Conservation (phyloP, 1,140 invertebrate genomes). For the Philotrypesis tridentata region DNA sequence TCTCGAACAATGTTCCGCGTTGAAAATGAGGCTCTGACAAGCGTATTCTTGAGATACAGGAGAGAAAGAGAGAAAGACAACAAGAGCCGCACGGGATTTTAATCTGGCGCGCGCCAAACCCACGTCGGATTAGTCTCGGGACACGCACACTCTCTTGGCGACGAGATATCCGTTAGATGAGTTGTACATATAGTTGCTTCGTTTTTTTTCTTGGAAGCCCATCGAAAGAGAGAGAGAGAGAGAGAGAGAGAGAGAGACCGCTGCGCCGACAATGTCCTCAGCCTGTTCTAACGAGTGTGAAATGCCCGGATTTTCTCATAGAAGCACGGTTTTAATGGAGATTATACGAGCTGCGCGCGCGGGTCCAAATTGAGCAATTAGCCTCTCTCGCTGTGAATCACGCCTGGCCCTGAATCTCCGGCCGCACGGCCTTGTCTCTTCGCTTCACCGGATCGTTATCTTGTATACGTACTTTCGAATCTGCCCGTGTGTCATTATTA, state of each 20-base stretch:
- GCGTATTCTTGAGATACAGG: not conserved
- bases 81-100: not conserved
- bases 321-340: not conserved
- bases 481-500: not conserved
- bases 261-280: not conserved
- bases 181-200: too few relatives aligned
- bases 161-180: not conserved
- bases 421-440: not conserved
- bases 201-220: not conserved
- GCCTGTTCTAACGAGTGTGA: not conserved
- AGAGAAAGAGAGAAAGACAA: not conserved
- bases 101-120: not conserved
- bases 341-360: not conserved
- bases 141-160: too few relatives aligned
- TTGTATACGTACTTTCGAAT: not conserved
- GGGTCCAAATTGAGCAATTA: conserved; percentile 9
- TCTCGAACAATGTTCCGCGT: too few relatives aligned
- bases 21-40: too few relatives aligned
- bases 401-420: not conserved
- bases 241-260: too few relatives aligned
- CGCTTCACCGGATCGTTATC: not conserved
- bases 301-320: conserved; percentile 3
- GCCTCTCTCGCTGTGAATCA: not conserved
- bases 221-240: too few relatives aligned
- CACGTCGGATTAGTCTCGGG: not conserved